phyloP scores from a whole-genome alignment of 1,140 invertebrate species.

The Acromyrmex heyeri region DNA sequence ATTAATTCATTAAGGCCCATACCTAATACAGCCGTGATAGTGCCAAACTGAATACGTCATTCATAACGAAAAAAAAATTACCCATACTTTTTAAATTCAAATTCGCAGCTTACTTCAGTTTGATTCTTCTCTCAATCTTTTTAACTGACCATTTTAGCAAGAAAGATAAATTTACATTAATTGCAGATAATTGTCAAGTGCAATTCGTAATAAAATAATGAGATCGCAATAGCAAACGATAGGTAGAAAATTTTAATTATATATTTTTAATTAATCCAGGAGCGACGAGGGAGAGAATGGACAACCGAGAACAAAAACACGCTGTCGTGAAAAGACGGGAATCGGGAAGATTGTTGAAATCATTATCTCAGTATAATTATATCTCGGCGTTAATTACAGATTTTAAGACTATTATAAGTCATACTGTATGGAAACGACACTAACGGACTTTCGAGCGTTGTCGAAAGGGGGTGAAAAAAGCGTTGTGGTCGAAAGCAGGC shows the following conservation, averaged over 20 bases:
- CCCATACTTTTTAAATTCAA: not conserved
- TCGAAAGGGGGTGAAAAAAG: constrained; percentile 39
- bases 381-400: not conserved
- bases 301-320: not conserved
- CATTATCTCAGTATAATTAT: too few species aligned
- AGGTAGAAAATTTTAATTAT: not conserved
- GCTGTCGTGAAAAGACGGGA: not conserved
- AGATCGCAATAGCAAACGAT: not conserved
- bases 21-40: too few species aligned
- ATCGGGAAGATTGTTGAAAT: not conserved
- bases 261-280: not conserved
- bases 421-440: not conserved
- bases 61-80: too few species aligned
- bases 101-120: not conserved
- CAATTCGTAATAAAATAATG: not conserved
- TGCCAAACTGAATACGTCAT: too few species aligned
- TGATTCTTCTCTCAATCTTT: not conserved
- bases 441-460: not conserved
- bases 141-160: not conserved
- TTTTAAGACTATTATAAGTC: not conserved
- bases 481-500: constrained; percentile 52
- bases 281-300: not conserved
- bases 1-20: too few species aligned
- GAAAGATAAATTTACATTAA: not conserved
- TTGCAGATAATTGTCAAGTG: not conserved